Percentiles rank a stretch among this genome's conserved stretches.
These are phyloP conservation scores for Caenorhabditis becei DNA, from an alignment of 2,888 invertebrate genomes.

Conservation along the genomic window DNA sequence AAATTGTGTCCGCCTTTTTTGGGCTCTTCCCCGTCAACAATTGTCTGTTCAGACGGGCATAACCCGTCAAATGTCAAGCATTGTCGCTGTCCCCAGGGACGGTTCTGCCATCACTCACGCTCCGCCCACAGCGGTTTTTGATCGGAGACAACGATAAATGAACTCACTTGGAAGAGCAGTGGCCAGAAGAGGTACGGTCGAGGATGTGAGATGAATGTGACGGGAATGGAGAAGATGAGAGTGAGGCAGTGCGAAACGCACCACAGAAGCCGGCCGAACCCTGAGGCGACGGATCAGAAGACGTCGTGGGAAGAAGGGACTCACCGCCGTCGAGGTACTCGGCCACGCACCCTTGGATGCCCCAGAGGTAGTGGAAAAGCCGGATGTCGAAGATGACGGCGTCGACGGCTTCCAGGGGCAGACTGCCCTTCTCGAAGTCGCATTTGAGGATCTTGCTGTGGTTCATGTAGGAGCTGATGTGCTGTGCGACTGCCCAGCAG, in stretches of 20 bases:
- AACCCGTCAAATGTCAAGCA: constrained; percentile 41
- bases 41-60: constrained; percentile 25
- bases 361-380: constrained; percentile 79
- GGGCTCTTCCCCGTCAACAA: constrained; percentile 6
- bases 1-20: background rate
- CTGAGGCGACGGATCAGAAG: constrained; percentile 18
- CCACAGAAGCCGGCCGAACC: constrained; percentile 66
- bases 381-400: constrained; percentile 76
- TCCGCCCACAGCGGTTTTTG: constrained; percentile 20
- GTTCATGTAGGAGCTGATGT: constrained; percentile 71
- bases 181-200: constrained; percentile 77
- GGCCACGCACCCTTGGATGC: constrained; percentile 78
- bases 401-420: constrained; percentile 74
- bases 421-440: constrained; percentile 74
- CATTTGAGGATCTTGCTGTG: constrained; percentile 75
- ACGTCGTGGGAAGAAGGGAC: constrained; percentile 29
- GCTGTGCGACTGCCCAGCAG: constrained; percentile 76
- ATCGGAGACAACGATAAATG: constrained; percentile 16
- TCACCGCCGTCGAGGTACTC: constrained; percentile 79
- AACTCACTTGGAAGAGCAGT: constrained; percentile 74
- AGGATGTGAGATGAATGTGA: constrained; percentile 75
- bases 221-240: constrained; percentile 75
- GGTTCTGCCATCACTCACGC: constrained; percentile 1
- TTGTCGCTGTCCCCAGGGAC: constrained; percentile 31
- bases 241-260: constrained; percentile 75